Evolutionary conservation across 2,113 vertebrate genomes (phyloP), one percentile per base, ranked within the genome.

Genomic region (Syrmaticus mikado): DNA sequence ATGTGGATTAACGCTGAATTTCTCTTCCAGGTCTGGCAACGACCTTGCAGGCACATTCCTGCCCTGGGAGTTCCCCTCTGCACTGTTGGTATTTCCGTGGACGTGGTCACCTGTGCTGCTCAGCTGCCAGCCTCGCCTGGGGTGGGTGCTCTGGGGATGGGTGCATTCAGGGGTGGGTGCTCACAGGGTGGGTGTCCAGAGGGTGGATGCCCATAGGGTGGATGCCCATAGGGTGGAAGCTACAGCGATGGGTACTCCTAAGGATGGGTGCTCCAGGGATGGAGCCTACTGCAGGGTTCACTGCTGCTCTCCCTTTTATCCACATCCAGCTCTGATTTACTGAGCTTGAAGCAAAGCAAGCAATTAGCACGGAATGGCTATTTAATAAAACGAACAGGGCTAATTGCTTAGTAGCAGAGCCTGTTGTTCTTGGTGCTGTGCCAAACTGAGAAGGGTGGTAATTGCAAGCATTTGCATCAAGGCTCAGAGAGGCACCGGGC

Each of bases 1-100:
- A 48, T 1, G 1, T 2, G 25, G 27, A 34, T 5, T n/a, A 55
- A 74, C 1, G 3, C n/a, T 0, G 8, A 25, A 3, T 21, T 15
- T 67, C 40, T 46, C 16, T 8, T 6, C 24, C 52, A 68, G 65
- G 45, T 0, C 40, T 41, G n/a, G 88, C 81, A 64, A 50, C 17
- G 32, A 58, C 50, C 34, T 18, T 2, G 1, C 5, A 5, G 34
- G 40, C 19, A 5, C 57, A 20, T 76, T 91, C 89, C 70, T 48
- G 70, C 70, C 16, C 15, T 1, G 83, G 71, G 57, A 70, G 36
- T 40, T 71, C 38, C 65, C 62, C 27, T 38, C 45, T 1, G 1
- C 36, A 4, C 0, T 3, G 2, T 57, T 40, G 72, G 43, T 12
- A 21, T 40, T 52, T 25, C 64, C 1, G 2, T 1, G 3, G 57